Evolutionary conservation across 1,140 invertebrate genomes (phyloP), one percentile per base, ranked within the genome.

Genomic region (Psix sp.): DNA sequence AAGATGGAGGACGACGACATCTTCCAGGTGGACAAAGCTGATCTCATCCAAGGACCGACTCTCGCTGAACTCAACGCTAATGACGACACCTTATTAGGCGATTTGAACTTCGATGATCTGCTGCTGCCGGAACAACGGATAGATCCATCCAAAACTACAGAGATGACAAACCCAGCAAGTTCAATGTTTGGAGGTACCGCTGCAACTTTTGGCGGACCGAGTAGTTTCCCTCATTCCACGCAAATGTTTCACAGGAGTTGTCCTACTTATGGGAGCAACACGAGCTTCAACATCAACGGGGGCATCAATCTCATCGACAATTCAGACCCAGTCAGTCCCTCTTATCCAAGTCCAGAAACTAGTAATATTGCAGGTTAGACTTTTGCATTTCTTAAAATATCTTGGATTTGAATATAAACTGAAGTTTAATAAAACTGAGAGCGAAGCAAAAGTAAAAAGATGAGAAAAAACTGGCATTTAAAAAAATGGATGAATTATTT

Each of bases 1-100:
- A 92, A 91, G 82, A 92, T 94, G 90, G 94, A 95, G 75, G 94
- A 95, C 77, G 94, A 96, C 81, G 94, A 95, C 80, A 95, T 96
- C 70, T 95, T 95, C 80, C 94, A 95, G 88, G 93, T 95, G 31
- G 94, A 96, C 81, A 94, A 95, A 85, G 91, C 92, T 35, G 94
- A 96, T 86, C 89, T 96, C 18, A 92, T 94, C 74, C 89, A 92
- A 72, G 94, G 93, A 0, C 94, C 95, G 1, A 97, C 95, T 52
- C 85, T 97, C 35, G 94, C 95, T 0, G 94, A 96, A 83, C 85
- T 97, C 6, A 96, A 96, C 86, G 93, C 93, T 16, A 94, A 95
- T 78, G 93, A 94, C 78, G 93, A 95, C 60, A 94, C 92, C 13
- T 86, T 94, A 2, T 77, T 95, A 16, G 93, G 92, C 60, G 94